Evolutionary conservation across 2,888 invertebrate species (phyloP), one percentile per base, ranked within the genome.

Genomic region (Dicyrtomina minuta): DNA sequence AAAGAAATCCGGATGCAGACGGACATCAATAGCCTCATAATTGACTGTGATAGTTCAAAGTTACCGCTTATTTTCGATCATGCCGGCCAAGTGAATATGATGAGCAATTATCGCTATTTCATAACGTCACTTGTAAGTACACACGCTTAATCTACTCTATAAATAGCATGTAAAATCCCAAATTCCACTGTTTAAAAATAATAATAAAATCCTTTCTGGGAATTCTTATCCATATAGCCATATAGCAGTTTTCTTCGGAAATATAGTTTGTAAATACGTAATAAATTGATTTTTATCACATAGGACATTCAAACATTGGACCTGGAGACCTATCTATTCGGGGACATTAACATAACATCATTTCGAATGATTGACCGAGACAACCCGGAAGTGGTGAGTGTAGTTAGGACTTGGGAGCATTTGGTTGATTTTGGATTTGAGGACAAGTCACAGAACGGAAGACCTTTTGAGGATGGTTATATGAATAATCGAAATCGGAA

Each of bases 281-380:
- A 33, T 8, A 33, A 33, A 33, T 20, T 33, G 27, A 10, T 44
- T 33, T 33, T 33, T 33, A 5, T 33, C 33, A 33, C 3, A n/a
- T 5, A 93, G 93, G 96, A 96, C 82, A 85, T 96, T 73, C 92
- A 95, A 80, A 93, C 92, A 67, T 89, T 97, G 43, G 91, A 96
- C 83, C 84, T 96, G 80, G 93, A 93, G 80, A 93, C 94, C 82
- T 96, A 96, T 82, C 92, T 92, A 81, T 93, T 95, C 82, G 93
- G 94, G 10, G 96, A 96, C 41, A 95, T 96, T 27, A 96, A 96
- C 83, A 93, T 97, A 77, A 96, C 96, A 1, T 93, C 95, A 5
- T 89, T 96, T 80, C 88, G 95, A 76, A 84, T 97, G 77, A 89
- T 96, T 55, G 93, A 96, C 82, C 92, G 92, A 26, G 88, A 89